Percentiles rank a stretch among this genome's conserved stretches.
Conservation (phyloP, 2,113 vertebrate genomes). For the Rhea pennata region DNA sequence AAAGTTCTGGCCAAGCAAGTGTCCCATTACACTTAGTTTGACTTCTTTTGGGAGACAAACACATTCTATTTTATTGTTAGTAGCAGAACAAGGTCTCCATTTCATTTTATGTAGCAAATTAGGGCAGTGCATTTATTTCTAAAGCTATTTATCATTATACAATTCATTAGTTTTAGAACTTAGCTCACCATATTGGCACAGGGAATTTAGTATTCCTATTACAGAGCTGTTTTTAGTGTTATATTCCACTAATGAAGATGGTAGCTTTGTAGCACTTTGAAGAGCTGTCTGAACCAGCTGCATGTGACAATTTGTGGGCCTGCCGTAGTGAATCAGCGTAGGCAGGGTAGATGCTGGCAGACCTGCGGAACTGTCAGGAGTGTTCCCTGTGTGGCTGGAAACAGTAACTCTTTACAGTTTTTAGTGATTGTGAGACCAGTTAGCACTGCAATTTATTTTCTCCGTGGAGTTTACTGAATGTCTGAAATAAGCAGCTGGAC, state of each 20-base stretch:
- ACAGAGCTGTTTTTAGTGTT: background rate
- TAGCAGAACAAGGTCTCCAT: background rate
- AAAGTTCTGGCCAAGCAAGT: background rate
- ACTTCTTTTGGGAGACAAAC: background rate
- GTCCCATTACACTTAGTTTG: background rate
- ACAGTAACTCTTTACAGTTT: background rate
- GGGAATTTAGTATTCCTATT: background rate
- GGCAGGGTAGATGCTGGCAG: background rate
- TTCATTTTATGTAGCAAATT: background rate
- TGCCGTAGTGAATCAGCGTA: background rate
- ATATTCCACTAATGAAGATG: accelerated
- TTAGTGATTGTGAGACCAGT: background rate
- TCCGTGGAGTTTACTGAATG: background rate
- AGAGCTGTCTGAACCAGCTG: background rate
- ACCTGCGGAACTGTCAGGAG: accelerated
- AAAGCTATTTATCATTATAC: background rate
- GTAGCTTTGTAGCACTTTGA: background rate
- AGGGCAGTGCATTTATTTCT: background rate
- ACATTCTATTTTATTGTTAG: background rate
- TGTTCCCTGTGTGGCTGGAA: background rate
- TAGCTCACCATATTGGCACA: background rate
- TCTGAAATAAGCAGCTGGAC: background rate
- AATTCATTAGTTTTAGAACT: background rate
- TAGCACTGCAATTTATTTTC: background rate
- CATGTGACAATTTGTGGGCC: background rate